Evolutionary conservation across 2,797 vertebrate species (phyloP).

Genomic region (Lacerta bilineata): DNA sequence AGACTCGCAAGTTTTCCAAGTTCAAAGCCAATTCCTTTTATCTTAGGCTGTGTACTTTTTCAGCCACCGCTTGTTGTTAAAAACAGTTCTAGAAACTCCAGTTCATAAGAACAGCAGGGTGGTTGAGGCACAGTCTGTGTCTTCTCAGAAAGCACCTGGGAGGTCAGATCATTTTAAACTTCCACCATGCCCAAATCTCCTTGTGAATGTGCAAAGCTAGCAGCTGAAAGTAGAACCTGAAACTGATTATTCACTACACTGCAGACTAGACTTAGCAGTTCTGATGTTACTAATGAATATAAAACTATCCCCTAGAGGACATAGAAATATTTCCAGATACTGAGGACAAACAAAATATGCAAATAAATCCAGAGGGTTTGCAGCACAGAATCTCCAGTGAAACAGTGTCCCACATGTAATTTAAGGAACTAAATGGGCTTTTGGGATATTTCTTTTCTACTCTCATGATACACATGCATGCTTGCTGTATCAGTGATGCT

Average conservation of each 20-base stretch:
- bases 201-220: not conserved
- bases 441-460: not conserved
- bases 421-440: not conserved
- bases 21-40: not conserved
- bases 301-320: slow-evolving; percentile 10
- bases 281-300: slow-evolving; percentile 45
- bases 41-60: not conserved
- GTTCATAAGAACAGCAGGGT: not conserved
- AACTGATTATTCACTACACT: not conserved
- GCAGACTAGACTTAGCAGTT: slow-evolving; percentile 25
- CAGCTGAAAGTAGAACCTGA: not conserved
- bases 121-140: not conserved
- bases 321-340: slow-evolving; percentile 35
- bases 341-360: not conserved
- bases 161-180: not conserved
- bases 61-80: not conserved
- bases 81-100: not conserved
- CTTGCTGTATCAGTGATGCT: not conserved
- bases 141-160: not conserved
- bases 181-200: not conserved
- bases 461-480: not conserved
- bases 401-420: not conserved
- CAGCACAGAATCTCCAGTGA: not conserved
- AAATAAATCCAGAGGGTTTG: not conserved
- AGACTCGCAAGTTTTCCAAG: not conserved